Conservation (phyloP, 2,888 invertebrate species). For the Omphaloscelis lunosa region DNA sequence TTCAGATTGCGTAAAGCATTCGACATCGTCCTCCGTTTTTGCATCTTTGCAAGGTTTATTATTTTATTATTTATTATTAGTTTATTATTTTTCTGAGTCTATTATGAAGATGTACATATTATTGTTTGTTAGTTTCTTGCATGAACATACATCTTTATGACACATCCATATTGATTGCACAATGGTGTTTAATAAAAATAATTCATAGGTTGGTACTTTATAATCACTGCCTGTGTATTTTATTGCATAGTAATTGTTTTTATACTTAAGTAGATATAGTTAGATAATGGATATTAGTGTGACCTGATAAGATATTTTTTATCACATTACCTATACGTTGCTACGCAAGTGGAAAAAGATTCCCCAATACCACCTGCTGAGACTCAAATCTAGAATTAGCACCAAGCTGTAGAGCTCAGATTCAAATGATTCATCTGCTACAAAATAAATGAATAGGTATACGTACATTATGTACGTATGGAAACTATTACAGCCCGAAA, state of each 20-base stretch:
- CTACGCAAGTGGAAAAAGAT: conserved; percentile 13
- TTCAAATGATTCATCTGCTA: conserved; percentile 55
- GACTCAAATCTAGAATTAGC: conserved; percentile 34
- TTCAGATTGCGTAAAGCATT: conserved; percentile 77
- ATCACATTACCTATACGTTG: neutral
- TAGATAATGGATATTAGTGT: conserved; percentile 5
- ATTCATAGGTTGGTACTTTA: conserved; percentile 5
- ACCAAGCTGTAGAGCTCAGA: conserved; percentile 21
- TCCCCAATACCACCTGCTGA: conserved; percentile 8
- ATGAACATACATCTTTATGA: conserved; percentile 12
- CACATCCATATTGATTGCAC: conserved; percentile 24
- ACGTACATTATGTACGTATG: conserved; percentile 38
- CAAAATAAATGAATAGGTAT: conserved; percentile 47
- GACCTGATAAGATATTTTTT: conserved; percentile 24
- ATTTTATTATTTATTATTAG: too few relatives aligned
- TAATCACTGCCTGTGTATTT: neutral
- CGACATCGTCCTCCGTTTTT: conserved; percentile 68
- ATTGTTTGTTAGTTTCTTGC: conserved; percentile 31
- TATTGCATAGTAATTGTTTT: conserved; percentile 15
- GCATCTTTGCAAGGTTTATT: conserved; percentile 61
- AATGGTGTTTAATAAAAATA: conserved; percentile 24
- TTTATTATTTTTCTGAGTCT: conserved; percentile 10
- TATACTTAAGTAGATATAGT: neutral
- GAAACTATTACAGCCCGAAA: conserved; percentile 58
- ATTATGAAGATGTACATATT: conserved; percentile 6